Evolutionary conservation across 2,797 vertebrate genomes (phyloP).

Genomic region (Danio aesculapii): DNA sequence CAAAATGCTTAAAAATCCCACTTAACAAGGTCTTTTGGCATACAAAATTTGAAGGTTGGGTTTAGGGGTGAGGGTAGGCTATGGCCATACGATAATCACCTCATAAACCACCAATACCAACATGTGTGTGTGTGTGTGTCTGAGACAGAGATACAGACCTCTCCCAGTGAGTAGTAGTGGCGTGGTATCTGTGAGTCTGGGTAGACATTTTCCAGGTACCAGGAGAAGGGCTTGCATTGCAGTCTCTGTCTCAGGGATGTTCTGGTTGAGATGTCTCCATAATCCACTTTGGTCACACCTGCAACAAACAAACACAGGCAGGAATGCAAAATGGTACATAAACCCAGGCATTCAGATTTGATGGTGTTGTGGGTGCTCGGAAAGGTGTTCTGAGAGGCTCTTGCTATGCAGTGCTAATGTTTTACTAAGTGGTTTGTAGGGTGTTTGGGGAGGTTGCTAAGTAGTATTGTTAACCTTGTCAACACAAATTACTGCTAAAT

Average conservation of each 20-base stretch:
- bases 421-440: background rate
- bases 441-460: background rate
- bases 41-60: too few relatives aligned
- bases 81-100: too few relatives aligned
- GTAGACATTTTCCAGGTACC: conserved; percentile 98
- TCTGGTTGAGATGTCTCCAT: conserved; percentile 93
- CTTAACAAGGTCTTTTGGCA: too few relatives aligned
- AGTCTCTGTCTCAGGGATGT: conserved; percentile 90
- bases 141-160: conserved; percentile 79
- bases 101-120: too few relatives aligned
- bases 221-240: conserved; percentile 97
- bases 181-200: conserved; percentile 98
- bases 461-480: background rate
- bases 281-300: conserved; percentile 99
- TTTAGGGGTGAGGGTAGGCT: too few relatives aligned
- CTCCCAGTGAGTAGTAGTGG: conserved; percentile 97
- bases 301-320: conserved; percentile 30
- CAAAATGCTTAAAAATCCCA: too few relatives aligned
- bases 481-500: background rate
- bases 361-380: background rate
- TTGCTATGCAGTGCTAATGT: background rate
- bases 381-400: background rate
- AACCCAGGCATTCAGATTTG: background rate
- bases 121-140: conserved; percentile 25
- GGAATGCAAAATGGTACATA: background rate